Percentiles rank a stretch among this genome's conserved stretches.
Evolutionary conservation across 2,888 invertebrate species (phyloP).

Genomic region (Caenorhabditis sp.): DNA sequence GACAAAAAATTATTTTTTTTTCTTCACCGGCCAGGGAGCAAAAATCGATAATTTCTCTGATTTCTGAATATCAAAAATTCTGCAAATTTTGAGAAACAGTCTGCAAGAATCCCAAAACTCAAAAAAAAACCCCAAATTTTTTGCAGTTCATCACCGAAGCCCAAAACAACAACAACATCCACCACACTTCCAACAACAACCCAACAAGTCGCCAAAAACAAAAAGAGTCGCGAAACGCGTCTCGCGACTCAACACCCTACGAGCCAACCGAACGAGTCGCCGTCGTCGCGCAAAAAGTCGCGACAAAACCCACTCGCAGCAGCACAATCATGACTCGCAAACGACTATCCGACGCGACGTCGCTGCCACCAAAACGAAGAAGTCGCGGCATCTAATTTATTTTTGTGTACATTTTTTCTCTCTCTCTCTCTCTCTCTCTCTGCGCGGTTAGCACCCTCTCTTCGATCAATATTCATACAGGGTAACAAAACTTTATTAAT

Average conservation of each 20-base stretch:
- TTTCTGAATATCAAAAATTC: too few relatives aligned
- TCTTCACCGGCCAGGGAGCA: too few relatives aligned
- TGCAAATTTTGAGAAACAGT: too few relatives aligned
- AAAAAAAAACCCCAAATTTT: too few relatives aligned
- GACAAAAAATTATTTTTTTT: too few relatives aligned
- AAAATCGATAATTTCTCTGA: too few relatives aligned
- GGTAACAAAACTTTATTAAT: not conserved
- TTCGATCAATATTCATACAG: not conserved
- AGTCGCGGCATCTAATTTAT: not conserved
- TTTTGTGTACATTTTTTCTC: not conserved
- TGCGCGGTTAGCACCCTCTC: not conserved
- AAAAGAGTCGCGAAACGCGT: not conserved
- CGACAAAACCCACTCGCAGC: too few relatives aligned
- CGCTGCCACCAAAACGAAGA: not conserved
- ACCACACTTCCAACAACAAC: not conserved
- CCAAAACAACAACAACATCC: not conserved
- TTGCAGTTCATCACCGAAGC: not conserved
- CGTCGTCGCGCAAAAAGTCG: too few relatives aligned
- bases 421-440: not conserved
- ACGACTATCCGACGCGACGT: not conserved
- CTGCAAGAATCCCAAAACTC: too few relatives aligned
- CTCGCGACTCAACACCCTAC: not conserved
- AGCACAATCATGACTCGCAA: not conserved
- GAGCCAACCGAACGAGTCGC: not conserved
- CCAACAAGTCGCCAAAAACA: not conserved